Evolutionary conservation across 53 echinoderm and acorn worm genomes (phyloP), one percentile per base, ranked within the genome.

Genomic region (Actinopyga echinites): DNA sequence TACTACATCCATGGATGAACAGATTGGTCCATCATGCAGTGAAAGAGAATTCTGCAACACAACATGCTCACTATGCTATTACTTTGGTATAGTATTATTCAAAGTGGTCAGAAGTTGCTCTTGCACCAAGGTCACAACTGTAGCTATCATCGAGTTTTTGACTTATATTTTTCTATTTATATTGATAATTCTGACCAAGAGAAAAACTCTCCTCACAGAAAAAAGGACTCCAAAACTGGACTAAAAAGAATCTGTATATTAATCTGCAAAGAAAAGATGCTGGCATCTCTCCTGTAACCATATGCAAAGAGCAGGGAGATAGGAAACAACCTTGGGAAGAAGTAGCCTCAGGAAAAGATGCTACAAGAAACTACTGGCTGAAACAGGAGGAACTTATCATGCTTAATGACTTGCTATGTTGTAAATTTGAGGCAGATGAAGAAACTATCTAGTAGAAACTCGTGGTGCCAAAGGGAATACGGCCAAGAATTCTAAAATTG

Each of bases 201-300:
- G n/a, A n/a, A n/a, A n/a, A n/a, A n/a, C n/a, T n/a, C n/a, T n/a
- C n/a, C n/a, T n/a, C n/a, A n/a, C n/a, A n/a, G n/a, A n/a, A n/a
- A n/a, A n/a, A n/a, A n/a, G n/a, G 66, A 75, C 77, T 29, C 37
- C 33, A 23, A 74, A 83, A 49, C 75, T 88, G 29, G 75, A 88
- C 63, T 53, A 83, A 44, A 83, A 83, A 45, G 32, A 20, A 7
- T 74, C 63, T 23, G 56, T 60, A 22, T n/a, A 83, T 15, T n/a
- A 58, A 58, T 23, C 12, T 66, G 4, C 67, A 66, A 11, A 66
- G 28, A 30, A 11, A 66, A 11, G 67, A 67, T 67, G 8, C 8
- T 30, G 7, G 30, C 34, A 64, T 64, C 17, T 9, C 8, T 13
- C 64, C 64, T 15, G 22, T 64, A 25, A 19, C 22, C 11, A 24